Conservation (phyloP, 2,797 vertebrate genomes). For the Gambelia wislizenii region DNA sequence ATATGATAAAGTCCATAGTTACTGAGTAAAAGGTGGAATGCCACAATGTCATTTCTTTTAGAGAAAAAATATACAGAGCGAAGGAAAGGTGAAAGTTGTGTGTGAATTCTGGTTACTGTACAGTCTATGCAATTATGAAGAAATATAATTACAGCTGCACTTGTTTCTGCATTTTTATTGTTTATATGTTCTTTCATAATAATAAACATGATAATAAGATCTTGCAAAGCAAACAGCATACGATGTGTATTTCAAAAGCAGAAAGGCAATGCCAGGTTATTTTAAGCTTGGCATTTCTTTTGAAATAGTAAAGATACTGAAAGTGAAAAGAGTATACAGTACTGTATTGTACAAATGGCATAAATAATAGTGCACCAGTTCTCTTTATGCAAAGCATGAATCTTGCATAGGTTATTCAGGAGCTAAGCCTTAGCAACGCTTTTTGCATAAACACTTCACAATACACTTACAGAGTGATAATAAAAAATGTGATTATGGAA, state of each 20-base stretch:
- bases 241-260: not conserved
- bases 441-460: not conserved
- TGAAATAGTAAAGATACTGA: not conserved
- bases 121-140: not conserved
- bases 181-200: not conserved
- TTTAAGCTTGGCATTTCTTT: not conserved
- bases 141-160: not conserved
- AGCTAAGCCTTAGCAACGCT: not conserved
- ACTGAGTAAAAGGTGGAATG: not conserved
- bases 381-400: slow-evolving; percentile 11
- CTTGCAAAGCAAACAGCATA: not conserved
- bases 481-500: not conserved
- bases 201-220: not conserved
- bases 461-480: not conserved
- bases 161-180: not conserved
- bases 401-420: not conserved
- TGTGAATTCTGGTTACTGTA: not conserved
- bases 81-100: not conserved
- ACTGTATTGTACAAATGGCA: not conserved
- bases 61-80: not conserved
- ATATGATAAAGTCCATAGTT: too few relatives aligned
- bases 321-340: not conserved
- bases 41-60: not conserved
- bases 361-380: not conserved
- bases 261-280: not conserved